Base-by-base conservation (phyloP, 2,113 vertebrate species). In the Gymnocephalus cernua region DNA sequence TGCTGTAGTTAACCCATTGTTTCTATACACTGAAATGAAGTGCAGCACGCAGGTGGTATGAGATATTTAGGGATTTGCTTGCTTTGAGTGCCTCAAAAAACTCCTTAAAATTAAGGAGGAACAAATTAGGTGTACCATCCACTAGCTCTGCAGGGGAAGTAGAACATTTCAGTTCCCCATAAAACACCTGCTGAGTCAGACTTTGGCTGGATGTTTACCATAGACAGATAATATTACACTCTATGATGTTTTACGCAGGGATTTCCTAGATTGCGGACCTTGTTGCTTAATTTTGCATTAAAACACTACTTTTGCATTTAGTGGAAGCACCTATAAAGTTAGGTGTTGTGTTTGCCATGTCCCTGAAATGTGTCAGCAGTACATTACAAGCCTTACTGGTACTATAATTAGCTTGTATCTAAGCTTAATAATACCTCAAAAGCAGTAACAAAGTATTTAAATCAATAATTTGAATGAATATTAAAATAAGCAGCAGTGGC, bases 151-250 rank as follows among this genome's bases (percentile, higher is more conserved):
- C n/a, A 76, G 48, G 8, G 75, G 81, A 82, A 84, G 74, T 29
- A 57, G 10, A 57, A 58, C 15, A 14, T 89, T 82, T 83, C 58
- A 84, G 38, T 84, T 89, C 74, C 57, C 29, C n/a, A 25, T 21
- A 0, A 64, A 79, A 58, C n/a, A 47, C n/a, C 25, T 54, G 27
- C 45, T 67, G 44, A 68, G 16, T 65, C 62, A 80, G 41, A 50
- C 74, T 16, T 0, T 58, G 21, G 59, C 25, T n/a, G 23, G 32
- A 27, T 59, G 62, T 19, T 41, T 11, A 41, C 38, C 38, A 41
- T 41, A 41, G 38, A 41, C 38, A 11, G 38, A 11, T 41, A 41
- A 41, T 41, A 41, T 41, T 41, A 41, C 38, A 41, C 10, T 41
- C 2, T 11, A 41, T 41, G 23, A n/a, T 65, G 62, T 19, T 19